Conservation (phyloP, 2,797 vertebrate species). For the Sebastes kiyomatsui region DNA sequence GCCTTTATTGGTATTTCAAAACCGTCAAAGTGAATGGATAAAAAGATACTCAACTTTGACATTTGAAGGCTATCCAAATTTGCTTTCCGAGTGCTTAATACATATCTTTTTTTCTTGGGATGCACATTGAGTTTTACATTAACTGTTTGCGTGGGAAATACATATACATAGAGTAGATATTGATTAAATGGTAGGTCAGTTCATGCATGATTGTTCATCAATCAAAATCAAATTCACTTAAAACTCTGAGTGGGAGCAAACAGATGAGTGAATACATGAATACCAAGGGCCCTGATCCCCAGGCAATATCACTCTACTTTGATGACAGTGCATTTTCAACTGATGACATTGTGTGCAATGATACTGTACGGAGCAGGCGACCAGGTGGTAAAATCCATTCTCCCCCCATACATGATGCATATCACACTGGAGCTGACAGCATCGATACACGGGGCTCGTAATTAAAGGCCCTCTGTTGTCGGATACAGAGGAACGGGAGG, state of each 20-base stretch:
- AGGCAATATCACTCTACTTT: constrained; percentile 36
- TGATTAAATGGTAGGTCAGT: constrained; percentile 46
- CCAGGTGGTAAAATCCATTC: constrained; percentile 67
- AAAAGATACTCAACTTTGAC: constrained; percentile 4
- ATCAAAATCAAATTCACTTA: constrained; percentile 70
- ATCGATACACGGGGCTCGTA: constrained; percentile 67
- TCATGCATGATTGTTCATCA: constrained; percentile 51
- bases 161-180: constrained; percentile 12
- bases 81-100: neutral
- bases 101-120: neutral
- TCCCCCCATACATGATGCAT: constrained; percentile 67
- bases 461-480: constrained; percentile 71
- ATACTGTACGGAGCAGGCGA: constrained; percentile 31
- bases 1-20: constrained; percentile 11
- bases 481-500: constrained; percentile 53
- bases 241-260: constrained; percentile 44
- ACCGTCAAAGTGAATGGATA: neutral
- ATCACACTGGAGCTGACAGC: constrained; percentile 72
- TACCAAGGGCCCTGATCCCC: constrained; percentile 43
- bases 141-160: constrained; percentile 16
- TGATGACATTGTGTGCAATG: constrained; percentile 53
- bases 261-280: constrained; percentile 66
- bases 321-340: constrained; percentile 74
- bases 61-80: constrained; percentile 11
- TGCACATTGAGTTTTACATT: constrained; percentile 1